Evolutionary conservation across 2,113 vertebrate species (phyloP), one percentile per base, ranked within the genome.

Genomic region (Notechis scutatus): DNA sequence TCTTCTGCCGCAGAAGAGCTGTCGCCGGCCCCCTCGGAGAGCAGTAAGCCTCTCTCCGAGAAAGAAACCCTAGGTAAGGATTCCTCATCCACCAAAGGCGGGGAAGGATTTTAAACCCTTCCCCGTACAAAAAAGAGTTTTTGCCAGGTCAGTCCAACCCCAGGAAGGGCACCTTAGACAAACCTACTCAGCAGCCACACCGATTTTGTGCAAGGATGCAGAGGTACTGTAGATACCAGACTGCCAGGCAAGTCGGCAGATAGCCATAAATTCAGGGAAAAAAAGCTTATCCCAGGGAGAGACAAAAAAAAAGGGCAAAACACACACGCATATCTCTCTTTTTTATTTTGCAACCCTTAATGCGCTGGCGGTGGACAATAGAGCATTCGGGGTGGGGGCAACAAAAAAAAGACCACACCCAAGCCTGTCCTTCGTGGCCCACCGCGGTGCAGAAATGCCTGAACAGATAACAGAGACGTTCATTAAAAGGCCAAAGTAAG

Each of bases 1-100:
- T 99, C 98, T 94, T 98, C 98, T 52, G 98, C 98, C n/a, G 98
- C 98, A 12, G 97, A 98, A 95, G 98, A 98, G 74, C 99, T 99
- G 88, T 99, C 99, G 85, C 99, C 99, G 8, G 98, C 98, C 95
- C 98, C 98, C 59, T 97, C 98, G 12, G 99, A 99, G 95, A 98
- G 97, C 92, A 98, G 98, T 97, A 97, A 98, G 95, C 97, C 98
- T 94, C 98, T 98, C 96, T 98, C 98, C 14, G 98, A 98, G 95
- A 99, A 99, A 95, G 96, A 98, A 15, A 94, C 96, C 93, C 97
- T 99, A 98, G 99, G 99, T 99, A 98, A 98, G 98, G 96, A 59
- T 8, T 54, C 87, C 50, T 52, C 50, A 5, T 20, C 85, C 42
- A 54, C 50, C 50, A 2, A 88, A n/a, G 29, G 29, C 50, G 50